phyloP scores from a whole-genome alignment of 2,888 invertebrate genomes.

The Conops quadrifasciatus region DNA sequence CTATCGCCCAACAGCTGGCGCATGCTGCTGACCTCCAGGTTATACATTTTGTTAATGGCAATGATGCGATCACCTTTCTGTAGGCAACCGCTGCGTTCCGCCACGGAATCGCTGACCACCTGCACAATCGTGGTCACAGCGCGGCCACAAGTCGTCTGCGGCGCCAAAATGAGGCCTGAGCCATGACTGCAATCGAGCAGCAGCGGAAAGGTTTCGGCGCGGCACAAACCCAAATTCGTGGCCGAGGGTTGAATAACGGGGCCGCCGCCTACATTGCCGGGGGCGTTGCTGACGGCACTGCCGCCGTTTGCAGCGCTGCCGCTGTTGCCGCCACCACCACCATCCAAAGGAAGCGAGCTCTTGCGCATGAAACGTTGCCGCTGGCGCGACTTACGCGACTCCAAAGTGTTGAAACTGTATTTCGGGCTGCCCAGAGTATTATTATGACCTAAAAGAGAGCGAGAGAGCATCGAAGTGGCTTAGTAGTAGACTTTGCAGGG shows the following conservation, averaged over 20 bases:
- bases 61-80: constrained; percentile 85
- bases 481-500: not conserved
- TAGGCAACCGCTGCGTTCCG: constrained; percentile 75
- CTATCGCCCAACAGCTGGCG: constrained; percentile 65
- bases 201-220: constrained; percentile 64
- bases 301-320: constrained; percentile 40
- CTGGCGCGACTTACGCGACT: constrained; percentile 67
- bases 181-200: constrained; percentile 65
- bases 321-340: constrained; percentile 42
- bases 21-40: constrained; percentile 70
- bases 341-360: constrained; percentile 66
- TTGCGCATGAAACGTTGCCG: constrained; percentile 66
- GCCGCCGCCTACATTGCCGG: constrained; percentile 43
- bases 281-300: constrained; percentile 54
- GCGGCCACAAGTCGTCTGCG: constrained; percentile 56
- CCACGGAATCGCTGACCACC: constrained; percentile 61
- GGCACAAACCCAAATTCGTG: constrained; percentile 60
- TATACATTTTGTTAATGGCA: constrained; percentile 82
- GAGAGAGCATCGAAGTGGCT: not conserved
- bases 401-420: constrained; percentile 69
- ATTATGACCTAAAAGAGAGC: constrained; percentile 54
- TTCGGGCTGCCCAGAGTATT: constrained; percentile 66
- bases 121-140: constrained; percentile 61
- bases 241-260: constrained; percentile 50
- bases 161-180: constrained; percentile 61